phyloP scores from a whole-genome alignment of 2,888 invertebrate genomes.

The Agonopterix alstromeriana region DNA sequence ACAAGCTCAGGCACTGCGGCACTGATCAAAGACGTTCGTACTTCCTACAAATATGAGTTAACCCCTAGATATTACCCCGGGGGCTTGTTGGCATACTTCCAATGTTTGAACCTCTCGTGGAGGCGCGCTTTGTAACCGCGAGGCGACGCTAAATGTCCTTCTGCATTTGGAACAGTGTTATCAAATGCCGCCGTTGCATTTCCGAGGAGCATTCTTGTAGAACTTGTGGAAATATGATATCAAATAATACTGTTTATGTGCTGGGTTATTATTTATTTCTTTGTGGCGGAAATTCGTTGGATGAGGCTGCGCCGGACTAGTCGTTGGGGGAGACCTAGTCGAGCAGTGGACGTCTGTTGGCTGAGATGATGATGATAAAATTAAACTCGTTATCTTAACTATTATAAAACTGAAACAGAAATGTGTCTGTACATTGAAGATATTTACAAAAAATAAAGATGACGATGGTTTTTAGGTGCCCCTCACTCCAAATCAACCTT shows the following conservation, averaged over 20 bases:
- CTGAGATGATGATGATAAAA: no score
- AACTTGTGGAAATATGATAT: neutral
- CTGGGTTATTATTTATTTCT: no score
- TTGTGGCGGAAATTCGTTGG: neutral
- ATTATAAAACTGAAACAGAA: no score
- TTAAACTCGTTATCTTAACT: no score
- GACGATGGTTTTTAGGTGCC: no score
- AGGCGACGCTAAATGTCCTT: constrained; percentile 42
- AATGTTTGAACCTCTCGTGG: constrained; percentile 42
- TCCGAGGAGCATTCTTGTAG: neutral
- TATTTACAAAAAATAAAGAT: no score
- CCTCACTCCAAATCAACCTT: no score
- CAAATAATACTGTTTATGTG: no score
- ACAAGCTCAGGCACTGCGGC: constrained; percentile 14
- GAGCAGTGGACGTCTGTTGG: no score
- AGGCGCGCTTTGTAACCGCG: constrained; percentile 33
- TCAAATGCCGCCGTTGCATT: constrained; percentile 7
- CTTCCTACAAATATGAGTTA: constrained; percentile 25
- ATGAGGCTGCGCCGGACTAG: neutral
- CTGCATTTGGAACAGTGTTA: constrained; percentile 31
- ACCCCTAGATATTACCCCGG: constrained; percentile 30
- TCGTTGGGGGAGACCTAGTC: no score
- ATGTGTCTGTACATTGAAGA: no score
- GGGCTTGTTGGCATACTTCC: constrained; percentile 40
- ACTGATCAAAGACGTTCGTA: constrained; percentile 28